Conservation (phyloP, 2,113 vertebrate genomes). For the Cebus imitator region DNA sequence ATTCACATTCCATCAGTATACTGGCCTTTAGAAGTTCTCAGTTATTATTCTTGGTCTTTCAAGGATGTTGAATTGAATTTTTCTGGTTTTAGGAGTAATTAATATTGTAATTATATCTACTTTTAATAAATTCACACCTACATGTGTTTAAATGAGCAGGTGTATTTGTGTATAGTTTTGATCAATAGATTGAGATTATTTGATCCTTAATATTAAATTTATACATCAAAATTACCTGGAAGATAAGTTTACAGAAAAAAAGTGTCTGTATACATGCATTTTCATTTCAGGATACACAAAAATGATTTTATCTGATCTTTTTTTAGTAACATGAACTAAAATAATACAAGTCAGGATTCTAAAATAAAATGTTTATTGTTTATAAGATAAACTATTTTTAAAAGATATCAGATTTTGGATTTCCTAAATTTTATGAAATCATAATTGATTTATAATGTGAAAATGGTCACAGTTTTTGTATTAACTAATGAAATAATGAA, state of each 20-base stretch:
- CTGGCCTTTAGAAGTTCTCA: constrained; percentile 61
- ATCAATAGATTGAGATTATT: constrained; percentile 68
- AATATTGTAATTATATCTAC: constrained; percentile 76
- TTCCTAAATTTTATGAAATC: background rate
- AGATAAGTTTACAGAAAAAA: background rate
- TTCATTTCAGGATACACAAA: background rate
- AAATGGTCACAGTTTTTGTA: background rate
- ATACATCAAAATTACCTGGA: constrained; percentile 49
- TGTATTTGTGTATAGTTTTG: constrained; percentile 56
- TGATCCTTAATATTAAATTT: constrained; percentile 69
- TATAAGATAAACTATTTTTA: background rate
- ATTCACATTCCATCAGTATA: constrained; percentile 46
- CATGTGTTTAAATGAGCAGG: constrained; percentile 61
- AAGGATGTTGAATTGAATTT: constrained; percentile 65
- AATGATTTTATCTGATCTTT: background rate
- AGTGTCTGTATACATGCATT: background rate
- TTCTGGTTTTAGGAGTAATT: constrained; percentile 75
- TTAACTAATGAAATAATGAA: background rate
- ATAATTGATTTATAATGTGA: background rate
- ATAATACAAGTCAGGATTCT: background rate
- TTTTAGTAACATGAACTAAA: background rate
- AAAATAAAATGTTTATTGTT: background rate
- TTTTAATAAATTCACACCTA: constrained; percentile 65
- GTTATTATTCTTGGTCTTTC: constrained; percentile 69
- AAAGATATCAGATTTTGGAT: background rate